phyloP scores from a whole-genome alignment of 2,113 vertebrate species.

The Aldabrachelys gigantea region DNA sequence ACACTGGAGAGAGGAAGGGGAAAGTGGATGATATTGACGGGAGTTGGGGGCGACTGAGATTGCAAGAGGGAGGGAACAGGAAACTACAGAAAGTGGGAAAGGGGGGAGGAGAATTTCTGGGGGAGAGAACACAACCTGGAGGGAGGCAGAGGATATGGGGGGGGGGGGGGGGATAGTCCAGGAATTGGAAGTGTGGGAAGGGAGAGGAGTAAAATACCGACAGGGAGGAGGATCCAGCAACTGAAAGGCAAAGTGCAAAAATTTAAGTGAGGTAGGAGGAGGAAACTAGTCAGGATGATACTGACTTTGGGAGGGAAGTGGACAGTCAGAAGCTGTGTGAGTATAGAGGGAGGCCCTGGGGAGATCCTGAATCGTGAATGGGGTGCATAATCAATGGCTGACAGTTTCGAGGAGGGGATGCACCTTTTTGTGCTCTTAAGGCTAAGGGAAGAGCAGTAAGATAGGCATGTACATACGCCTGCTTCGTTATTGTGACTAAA shows the following conservation, averaged over 20 bases:
- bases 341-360: not conserved
- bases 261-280: not conserved
- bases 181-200: not conserved
- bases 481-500: not conserved
- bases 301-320: rapidly evolving
- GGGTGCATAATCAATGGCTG: rapidly evolving
- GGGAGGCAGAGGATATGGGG: not conserved
- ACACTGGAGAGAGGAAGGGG: not conserved
- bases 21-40: not conserved
- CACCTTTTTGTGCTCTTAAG: not conserved
- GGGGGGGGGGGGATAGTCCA: not conserved
- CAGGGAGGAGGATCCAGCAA: not conserved
- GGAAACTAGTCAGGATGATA: rapidly evolving
- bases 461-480: not conserved
- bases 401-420: too few relatives aligned
- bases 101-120: not conserved
- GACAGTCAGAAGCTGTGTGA: not conserved
- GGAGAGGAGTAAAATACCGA: not conserved
- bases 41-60: too few relatives aligned
- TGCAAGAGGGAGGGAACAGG: too few relatives aligned
- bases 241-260: not conserved
- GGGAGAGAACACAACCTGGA: not conserved
- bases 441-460: not conserved
- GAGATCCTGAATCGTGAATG: not conserved
- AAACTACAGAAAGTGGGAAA: not conserved